These are phyloP conservation scores for Cottoperca gobio DNA, from an alignment of 2,797 vertebrate species.

Conservation along the genomic window DNA sequence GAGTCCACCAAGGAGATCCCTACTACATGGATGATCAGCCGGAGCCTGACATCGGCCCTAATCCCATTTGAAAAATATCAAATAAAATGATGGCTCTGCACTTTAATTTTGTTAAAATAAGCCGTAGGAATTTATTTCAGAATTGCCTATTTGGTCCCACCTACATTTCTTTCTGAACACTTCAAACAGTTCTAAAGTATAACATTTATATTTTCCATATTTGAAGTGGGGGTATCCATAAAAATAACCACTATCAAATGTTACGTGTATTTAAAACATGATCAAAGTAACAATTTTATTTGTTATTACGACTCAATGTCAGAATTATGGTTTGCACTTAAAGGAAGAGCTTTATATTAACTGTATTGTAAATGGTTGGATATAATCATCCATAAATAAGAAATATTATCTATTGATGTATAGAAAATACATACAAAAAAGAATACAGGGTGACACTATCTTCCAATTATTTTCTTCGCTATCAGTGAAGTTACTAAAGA, in stretches of 20 bases:
- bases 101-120: slow-evolving; percentile 30
- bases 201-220: not conserved
- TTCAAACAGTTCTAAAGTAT: slow-evolving; percentile 11
- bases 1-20: slow-evolving; percentile 81
- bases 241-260: not conserved
- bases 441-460: not conserved
- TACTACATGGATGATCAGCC: slow-evolving; percentile 77
- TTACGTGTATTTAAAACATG: not conserved
- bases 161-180: slow-evolving; percentile 1
- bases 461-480: not conserved
- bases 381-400: slow-evolving; percentile 19
- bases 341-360: slow-evolving; percentile 13
- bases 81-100: slow-evolving; percentile 6
- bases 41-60: slow-evolving; percentile 64
- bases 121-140: not conserved
- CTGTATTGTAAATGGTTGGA: slow-evolving; percentile 33
- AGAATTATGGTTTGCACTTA: not conserved
- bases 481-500: slow-evolving; percentile 5
- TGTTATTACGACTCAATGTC: slow-evolving; percentile 5
- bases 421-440: too few species aligned
- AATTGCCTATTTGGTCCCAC: not conserved
- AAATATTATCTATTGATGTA: slow-evolving; percentile 30
- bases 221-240: not conserved
- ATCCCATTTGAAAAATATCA: slow-evolving; percentile 59
- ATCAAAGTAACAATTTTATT: slow-evolving; percentile 6